Evolutionary conservation across 2,113 vertebrate species (phyloP).

Genomic region (Ptychochromis oligacanthus): DNA sequence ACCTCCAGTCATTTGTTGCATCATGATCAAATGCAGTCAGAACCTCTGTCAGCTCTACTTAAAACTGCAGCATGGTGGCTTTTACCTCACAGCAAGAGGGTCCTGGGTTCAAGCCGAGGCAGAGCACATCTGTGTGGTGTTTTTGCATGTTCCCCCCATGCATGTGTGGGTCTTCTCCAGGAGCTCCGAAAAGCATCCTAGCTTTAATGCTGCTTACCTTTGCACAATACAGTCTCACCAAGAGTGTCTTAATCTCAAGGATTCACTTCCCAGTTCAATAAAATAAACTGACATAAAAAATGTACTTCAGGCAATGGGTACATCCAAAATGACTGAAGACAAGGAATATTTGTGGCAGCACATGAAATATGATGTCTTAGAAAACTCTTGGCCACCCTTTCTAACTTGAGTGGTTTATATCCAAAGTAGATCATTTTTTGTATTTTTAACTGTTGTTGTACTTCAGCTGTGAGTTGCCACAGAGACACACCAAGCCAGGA

Average conservation of each 20-base stretch:
- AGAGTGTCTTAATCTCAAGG: not conserved
- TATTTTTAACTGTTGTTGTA: not conserved
- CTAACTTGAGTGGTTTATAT: not conserved
- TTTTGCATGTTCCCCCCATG: no score
- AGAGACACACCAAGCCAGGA: slow-evolving; percentile 13
- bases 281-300: not conserved
- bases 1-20: not conserved
- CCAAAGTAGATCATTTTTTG: not conserved
- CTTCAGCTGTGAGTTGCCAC: not conserved
- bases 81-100: not conserved
- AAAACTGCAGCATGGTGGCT: not conserved
- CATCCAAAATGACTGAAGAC: not conserved
- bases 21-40: not conserved
- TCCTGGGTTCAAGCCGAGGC: not conserved
- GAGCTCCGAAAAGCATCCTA: no score
- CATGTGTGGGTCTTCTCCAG: not conserved
- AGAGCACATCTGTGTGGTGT: not conserved
- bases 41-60: not conserved
- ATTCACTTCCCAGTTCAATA: not conserved
- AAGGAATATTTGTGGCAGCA: not conserved
- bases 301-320: not conserved
- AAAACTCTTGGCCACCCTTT: not conserved
- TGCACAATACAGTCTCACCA: not conserved
- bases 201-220: not conserved
- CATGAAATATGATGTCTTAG: not conserved